A percentile compares a stretch with the other conserved stretches of the same genome.
phyloP scores from a whole-genome alignment of 2,113 vertebrate species.

The Xyrauchen texanus region DNA sequence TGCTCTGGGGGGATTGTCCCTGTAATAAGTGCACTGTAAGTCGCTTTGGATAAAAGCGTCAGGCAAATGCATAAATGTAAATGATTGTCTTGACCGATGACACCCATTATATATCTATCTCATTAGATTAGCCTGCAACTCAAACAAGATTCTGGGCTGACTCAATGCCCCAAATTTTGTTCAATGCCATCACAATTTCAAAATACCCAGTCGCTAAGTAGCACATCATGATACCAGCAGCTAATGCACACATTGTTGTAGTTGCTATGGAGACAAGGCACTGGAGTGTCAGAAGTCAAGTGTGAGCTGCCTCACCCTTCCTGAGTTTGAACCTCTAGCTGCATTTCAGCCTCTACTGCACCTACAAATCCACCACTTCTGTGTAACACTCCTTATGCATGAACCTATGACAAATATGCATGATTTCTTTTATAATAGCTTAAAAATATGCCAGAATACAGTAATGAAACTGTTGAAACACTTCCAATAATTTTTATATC shows the following conservation, averaged over 20 bases:
- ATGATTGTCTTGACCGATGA: too few species aligned
- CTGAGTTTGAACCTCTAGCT: not conserved
- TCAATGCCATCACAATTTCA: not conserved
- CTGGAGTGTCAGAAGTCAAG: not conserved
- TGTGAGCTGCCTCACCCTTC: not conserved
- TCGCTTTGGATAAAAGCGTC: too few species aligned
- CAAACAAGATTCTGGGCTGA: not conserved
- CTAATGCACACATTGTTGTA: constrained; percentile 22
- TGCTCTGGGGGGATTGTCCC: too few species aligned
- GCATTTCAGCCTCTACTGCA: not conserved
- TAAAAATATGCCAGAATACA: too few species aligned
- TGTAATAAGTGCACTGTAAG: too few species aligned
- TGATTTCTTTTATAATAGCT: too few species aligned
- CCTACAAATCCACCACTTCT: not conserved
- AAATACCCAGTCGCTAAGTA: not conserved
- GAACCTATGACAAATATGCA: not conserved
- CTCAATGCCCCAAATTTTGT: too few species aligned
- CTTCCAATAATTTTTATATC: too few species aligned
- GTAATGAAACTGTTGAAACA: too few species aligned
- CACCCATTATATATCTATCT: constrained; percentile 5
- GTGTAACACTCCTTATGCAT: not conserved
- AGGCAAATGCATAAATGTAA: too few species aligned
- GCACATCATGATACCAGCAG: not conserved
- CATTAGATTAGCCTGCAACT: constrained; percentile 12
- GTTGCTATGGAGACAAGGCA: constrained; percentile 39